Percentiles rank a stretch among this genome's conserved stretches.
phyloP scores from a whole-genome alignment of 2,888 invertebrate species.

The Caenorhabditis sp. region DNA sequence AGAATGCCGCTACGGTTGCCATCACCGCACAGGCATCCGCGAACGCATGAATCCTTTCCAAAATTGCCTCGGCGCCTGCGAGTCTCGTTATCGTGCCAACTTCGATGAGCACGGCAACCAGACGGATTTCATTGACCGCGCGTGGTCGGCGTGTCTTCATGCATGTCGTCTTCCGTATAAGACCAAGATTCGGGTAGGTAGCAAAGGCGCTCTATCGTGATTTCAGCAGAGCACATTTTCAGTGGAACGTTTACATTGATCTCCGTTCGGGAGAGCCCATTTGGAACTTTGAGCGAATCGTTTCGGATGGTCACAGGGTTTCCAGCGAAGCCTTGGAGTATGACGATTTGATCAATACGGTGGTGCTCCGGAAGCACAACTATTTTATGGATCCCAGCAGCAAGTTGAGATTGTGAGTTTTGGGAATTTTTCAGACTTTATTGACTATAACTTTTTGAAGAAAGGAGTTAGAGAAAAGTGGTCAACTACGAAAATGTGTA shows the following conservation, averaged over 20 bases:
- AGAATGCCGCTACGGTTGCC: slow-evolving; percentile 47
- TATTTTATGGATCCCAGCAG: slow-evolving; percentile 32
- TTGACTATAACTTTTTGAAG: too few species aligned
- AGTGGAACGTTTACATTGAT: slow-evolving; percentile 60
- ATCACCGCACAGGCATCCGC: slow-evolving; percentile 36
- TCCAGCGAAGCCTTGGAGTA: slow-evolving; percentile 35
- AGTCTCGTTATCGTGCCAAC: slow-evolving; percentile 25
- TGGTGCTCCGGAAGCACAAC: slow-evolving; percentile 6
- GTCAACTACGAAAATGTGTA: background rate
- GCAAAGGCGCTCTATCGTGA: too few species aligned
- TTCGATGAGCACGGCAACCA: slow-evolving; percentile 4
- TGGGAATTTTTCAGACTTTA: too few species aligned
- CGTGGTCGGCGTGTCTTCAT: slow-evolving; percentile 45
- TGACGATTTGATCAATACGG: slow-evolving; percentile 43
- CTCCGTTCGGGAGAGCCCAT: slow-evolving; percentile 51
- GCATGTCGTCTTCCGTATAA: slow-evolving; percentile 54
- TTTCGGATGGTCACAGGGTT: slow-evolving; percentile 35
- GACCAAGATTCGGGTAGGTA: slow-evolving; percentile 36
- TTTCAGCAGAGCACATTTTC: background rate
- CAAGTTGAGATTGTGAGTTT: slow-evolving; percentile 48
- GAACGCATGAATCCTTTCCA: slow-evolving; percentile 45
- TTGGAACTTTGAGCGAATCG: slow-evolving; percentile 50
- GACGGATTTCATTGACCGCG: slow-evolving; percentile 30
- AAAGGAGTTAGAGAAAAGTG: background rate
- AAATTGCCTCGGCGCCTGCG: slow-evolving; percentile 31